Conservation (phyloP, 2,797 vertebrate species). For the Falco naumanni region DNA sequence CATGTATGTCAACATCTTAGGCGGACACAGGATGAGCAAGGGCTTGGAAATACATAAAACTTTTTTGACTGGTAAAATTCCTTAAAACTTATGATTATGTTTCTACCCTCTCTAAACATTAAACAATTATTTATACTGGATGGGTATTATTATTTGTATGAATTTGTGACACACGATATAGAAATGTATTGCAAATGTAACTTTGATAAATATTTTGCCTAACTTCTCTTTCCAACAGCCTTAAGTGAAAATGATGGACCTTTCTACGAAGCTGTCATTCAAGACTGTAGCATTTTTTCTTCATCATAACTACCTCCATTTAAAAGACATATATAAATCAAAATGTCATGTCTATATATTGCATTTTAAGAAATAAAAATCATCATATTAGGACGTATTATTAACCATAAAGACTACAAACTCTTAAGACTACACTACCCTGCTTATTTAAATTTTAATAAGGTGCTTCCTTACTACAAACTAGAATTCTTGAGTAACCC, state of each 20-base stretch:
- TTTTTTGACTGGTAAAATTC: not conserved
- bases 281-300: not conserved
- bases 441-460: slow-evolving; percentile 30
- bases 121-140: not conserved
- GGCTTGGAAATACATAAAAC: not conserved
- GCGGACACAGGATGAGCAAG: not conserved
- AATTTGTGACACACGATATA: not conserved
- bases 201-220: not conserved
- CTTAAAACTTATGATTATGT: not conserved
- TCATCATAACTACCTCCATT: not conserved
- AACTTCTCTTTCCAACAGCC: not conserved
- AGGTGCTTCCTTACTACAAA: slow-evolving; percentile 28
- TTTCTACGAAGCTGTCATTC: not conserved
- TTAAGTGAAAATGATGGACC: not conserved
- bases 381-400: not conserved
- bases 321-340: not conserved
- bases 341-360: not conserved
- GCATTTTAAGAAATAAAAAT: not conserved
- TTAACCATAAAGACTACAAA: not conserved
- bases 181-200: not conserved
- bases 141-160: not conserved
- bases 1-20: not conserved
- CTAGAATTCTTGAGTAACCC: slow-evolving; percentile 38
- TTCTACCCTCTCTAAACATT: not conserved
- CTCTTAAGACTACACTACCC: not conserved